phyloP scores from a whole-genome alignment of 1,140 invertebrate species.

The Drosophila pseudoananassae region DNA sequence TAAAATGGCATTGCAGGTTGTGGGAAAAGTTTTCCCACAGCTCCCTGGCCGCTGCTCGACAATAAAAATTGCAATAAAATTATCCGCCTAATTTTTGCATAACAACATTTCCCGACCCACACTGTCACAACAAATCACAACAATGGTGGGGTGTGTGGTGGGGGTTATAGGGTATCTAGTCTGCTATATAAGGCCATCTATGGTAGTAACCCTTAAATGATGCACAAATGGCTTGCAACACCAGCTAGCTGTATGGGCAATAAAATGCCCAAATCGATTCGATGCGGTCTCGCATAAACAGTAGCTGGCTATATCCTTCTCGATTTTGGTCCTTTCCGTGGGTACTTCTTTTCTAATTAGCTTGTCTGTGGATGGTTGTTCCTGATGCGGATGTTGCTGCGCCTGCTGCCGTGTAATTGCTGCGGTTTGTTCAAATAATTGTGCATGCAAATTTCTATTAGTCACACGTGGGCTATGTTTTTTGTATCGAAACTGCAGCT shows the following conservation, averaged over 20 bases:
- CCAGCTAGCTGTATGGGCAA: slow-evolving; percentile 51
- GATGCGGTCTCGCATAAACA: slow-evolving; percentile 51
- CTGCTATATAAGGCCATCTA: neutral
- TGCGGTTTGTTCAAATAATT: slow-evolving; percentile 83
- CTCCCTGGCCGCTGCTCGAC: slow-evolving; percentile 40
- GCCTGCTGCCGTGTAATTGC: slow-evolving; percentile 67
- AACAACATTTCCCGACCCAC: slow-evolving; percentile 73
- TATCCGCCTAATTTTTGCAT: slow-evolving; percentile 83
- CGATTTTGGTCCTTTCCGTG: slow-evolving; percentile 2
- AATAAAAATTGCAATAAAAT: slow-evolving; percentile 84
- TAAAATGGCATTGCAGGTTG: slow-evolving; percentile 68
- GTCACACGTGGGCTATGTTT: slow-evolving; percentile 43
- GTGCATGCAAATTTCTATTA: slow-evolving; percentile 81
- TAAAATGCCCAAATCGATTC: slow-evolving; percentile 77
- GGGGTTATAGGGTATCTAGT: slow-evolving; percentile 11
- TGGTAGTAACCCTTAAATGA: slow-evolving; percentile 71
- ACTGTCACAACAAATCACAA: slow-evolving; percentile 82
- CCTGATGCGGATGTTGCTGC: slow-evolving; percentile 3
- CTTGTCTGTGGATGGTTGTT: slow-evolving; percentile 54
- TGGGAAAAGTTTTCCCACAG: slow-evolving; percentile 41
- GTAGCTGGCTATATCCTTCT: slow-evolving; percentile 19
- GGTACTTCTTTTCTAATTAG: slow-evolving; percentile 74
- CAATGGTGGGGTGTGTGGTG: too few relatives aligned
- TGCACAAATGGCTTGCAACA: slow-evolving; percentile 67
- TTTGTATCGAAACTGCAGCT: slow-evolving; percentile 16